Conservation (phyloP, 2,888 invertebrate genomes). For the Platerodrilus igneus region DNA sequence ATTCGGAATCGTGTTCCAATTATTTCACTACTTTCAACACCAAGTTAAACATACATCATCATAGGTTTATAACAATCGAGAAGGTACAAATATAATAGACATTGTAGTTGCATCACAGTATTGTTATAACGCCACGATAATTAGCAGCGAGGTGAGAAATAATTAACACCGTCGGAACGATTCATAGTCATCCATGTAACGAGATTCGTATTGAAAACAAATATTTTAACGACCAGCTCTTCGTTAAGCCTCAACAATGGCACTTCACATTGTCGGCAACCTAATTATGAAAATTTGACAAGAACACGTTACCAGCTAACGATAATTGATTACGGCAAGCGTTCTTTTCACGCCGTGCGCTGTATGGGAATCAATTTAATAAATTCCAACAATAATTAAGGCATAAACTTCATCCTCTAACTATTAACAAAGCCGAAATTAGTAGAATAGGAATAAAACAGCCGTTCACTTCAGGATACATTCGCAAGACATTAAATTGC, state of each 20-base stretch:
- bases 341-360: slow-evolving; percentile 39
- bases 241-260: slow-evolving; percentile 42
- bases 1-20: no score
- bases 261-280: slow-evolving; percentile 42
- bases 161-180: slow-evolving; percentile 33
- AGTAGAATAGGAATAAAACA: slow-evolving; percentile 40
- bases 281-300: slow-evolving; percentile 49
- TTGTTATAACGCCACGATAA: slow-evolving; percentile 25
- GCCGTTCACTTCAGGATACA: slow-evolving; percentile 37
- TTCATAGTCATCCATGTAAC: slow-evolving; percentile 27
- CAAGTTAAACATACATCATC: no score
- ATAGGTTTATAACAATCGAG: slow-evolving; percentile 21
- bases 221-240: slow-evolving; percentile 39
- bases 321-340: slow-evolving; percentile 41
- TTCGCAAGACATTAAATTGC: slow-evolving; percentile 36
- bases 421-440: slow-evolving; percentile 46
- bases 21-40: no score
- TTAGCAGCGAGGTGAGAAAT: slow-evolving; percentile 33
- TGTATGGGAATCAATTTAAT: slow-evolving; percentile 41
- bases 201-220: slow-evolving; percentile 35
- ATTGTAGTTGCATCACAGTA: slow-evolving; percentile 28
- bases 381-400: slow-evolving; percentile 44
- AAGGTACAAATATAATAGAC: slow-evolving; percentile 27
- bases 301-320: slow-evolving; percentile 45
- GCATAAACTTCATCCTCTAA: slow-evolving; percentile 44